Evolutionary conservation across 1,140 invertebrate species (phyloP).

Genomic region (Pomacea maculata): DNA sequence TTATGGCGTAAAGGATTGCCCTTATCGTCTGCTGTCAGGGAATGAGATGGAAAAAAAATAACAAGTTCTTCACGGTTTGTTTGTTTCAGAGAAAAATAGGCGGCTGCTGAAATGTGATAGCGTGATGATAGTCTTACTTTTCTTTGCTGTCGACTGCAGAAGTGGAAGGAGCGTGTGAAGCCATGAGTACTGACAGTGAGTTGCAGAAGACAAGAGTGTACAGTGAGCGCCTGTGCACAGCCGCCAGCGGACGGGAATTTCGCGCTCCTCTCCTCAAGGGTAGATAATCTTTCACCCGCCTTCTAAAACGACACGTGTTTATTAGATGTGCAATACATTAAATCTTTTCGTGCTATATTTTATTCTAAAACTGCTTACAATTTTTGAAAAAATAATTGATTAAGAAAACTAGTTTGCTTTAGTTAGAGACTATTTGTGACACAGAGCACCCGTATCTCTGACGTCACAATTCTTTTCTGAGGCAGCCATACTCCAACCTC

Average conservation of each 20-base stretch:
- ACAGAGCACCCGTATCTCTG: slow-evolving; percentile 30
- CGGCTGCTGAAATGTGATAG: neutral
- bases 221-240: slow-evolving; percentile 9
- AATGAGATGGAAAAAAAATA: neutral
- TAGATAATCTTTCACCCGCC: slow-evolving; percentile 4
- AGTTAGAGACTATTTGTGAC: slow-evolving; percentile 11
- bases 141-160: slow-evolving; percentile 4
- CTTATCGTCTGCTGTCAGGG: neutral
- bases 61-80: neutral
- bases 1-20: too few species aligned
- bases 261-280: slow-evolving; percentile 2
- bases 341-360: neutral
- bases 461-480: slow-evolving; percentile 40
- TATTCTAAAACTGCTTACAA: neutral
- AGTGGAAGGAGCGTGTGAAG: slow-evolving; percentile 15
- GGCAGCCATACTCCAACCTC: slow-evolving; percentile 44
- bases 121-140: slow-evolving; percentile 1
- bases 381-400: neutral
- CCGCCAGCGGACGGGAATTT: slow-evolving; percentile 12
- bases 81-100: neutral
- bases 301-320: neutral
- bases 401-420: slow-evolving; percentile 12
- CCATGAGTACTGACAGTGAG: neutral
- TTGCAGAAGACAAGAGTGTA: too few species aligned
- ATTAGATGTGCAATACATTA: neutral